Evolutionary conservation across 2,888 invertebrate species (phyloP).

Genomic region (Xylota sylvarum): DNA sequence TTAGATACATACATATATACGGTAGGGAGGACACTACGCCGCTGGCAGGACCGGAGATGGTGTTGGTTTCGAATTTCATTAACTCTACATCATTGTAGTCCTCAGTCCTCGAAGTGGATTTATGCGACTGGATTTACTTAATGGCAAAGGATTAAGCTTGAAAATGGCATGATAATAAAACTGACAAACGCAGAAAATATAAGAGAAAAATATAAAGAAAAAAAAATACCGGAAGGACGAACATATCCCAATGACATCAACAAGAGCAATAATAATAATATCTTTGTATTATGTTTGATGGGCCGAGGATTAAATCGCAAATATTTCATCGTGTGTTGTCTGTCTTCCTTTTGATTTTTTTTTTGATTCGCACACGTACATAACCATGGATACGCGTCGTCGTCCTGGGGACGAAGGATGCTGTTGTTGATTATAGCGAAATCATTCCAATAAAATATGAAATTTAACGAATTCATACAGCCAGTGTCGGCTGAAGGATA

Average conservation of each 20-base stretch:
- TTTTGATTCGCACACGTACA: background rate
- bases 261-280: conserved; percentile 39
- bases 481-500: background rate
- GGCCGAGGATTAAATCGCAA: conserved; percentile 33
- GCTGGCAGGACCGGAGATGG: background rate
- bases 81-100: conserved; percentile 1
- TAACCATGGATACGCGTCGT: background rate
- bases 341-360: conserved; percentile 17
- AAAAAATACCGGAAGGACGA: conserved; percentile 13
- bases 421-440: background rate
- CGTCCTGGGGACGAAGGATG: background rate
- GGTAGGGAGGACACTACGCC: background rate
- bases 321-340: conserved; percentile 11
- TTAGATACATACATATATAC: background rate
- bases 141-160: conserved; percentile 46
- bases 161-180: conserved; percentile 46
- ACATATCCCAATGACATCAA: conserved; percentile 32
- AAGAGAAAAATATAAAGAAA: background rate
- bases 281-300: conserved; percentile 40
- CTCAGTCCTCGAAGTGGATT: conserved; percentile 28
- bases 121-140: conserved; percentile 53
- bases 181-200: conserved; percentile 13
- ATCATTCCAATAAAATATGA: conserved; percentile 6
- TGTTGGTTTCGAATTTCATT: conserved; percentile 45
- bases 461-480: conserved; percentile 19